Conservation (phyloP, 2,113 vertebrate species). For the Rissa tridactyla region DNA sequence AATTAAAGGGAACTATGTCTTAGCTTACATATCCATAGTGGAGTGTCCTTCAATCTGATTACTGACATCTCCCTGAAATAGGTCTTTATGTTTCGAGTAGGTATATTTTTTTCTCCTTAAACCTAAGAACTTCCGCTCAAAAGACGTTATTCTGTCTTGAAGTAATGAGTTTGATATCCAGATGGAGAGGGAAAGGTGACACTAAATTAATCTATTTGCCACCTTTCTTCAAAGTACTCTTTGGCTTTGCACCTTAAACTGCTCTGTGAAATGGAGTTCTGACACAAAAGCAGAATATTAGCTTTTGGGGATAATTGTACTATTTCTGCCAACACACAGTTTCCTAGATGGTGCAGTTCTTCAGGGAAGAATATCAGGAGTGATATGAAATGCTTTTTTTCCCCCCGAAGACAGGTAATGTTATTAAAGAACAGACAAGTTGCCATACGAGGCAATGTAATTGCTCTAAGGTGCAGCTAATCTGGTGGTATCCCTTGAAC, state of each 20-base stretch:
- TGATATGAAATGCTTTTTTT: rapidly evolving
- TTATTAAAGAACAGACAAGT: neutral
- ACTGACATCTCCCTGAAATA: neutral
- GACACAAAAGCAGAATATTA: neutral
- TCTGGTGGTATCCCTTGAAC: neutral
- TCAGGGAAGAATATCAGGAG: neutral
- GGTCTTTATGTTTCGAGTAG: neutral
- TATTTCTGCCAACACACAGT: neutral
- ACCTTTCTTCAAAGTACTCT: neutral
- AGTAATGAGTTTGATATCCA: neutral
- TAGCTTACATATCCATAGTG: neutral
- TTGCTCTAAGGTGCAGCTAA: neutral
- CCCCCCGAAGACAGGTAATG: neutral
- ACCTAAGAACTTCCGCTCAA: neutral
- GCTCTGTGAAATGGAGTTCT: neutral
- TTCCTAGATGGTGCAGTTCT: neutral
- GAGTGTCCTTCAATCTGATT: neutral
- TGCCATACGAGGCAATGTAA: neutral
- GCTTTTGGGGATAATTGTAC: neutral
- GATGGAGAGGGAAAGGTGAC: neutral
- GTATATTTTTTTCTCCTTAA: neutral
- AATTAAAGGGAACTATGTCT: neutral
- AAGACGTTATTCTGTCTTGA: neutral
- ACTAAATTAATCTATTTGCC: neutral
- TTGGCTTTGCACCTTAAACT: neutral